phyloP scores from a whole-genome alignment of 2,113 vertebrate species.

The Parus major region DNA sequence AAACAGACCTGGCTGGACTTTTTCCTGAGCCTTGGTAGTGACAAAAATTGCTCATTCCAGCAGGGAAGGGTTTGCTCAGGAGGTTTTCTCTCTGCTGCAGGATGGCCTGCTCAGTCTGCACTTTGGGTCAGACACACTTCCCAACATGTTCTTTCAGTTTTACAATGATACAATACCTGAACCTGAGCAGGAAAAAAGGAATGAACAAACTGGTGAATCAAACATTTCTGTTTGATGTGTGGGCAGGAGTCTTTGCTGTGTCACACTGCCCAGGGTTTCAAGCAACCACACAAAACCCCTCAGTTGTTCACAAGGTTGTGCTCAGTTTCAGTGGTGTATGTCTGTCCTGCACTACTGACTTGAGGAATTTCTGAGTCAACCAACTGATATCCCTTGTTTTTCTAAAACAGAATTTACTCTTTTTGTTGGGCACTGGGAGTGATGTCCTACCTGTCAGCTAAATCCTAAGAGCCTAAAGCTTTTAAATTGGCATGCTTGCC shows the following conservation, averaged over 20 bases:
- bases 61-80: background rate
- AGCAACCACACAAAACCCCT: background rate
- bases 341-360: background rate
- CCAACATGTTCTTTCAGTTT: background rate
- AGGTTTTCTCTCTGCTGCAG: background rate
- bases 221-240: background rate
- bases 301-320: background rate
- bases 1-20: background rate
- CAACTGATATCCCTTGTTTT: background rate
- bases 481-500: background rate
- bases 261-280: background rate
- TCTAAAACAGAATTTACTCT: background rate
- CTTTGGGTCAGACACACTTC: background rate
- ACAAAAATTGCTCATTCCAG: background rate
- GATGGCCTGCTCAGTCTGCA: background rate
- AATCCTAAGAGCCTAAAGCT: rapidly evolving
- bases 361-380: background rate
- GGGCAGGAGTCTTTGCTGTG: background rate
- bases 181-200: background rate
- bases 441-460: background rate
- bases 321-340: background rate
- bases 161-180: background rate
- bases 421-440: background rate
- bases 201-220: background rate
- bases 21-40: background rate